Conservation (phyloP, 1,140 invertebrate species). For the silkworm (Bombyx mori) region ASM3026992v2 NC_085125.1:6229001-6229500, state of each 20-base stretch:
- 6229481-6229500: neutral
- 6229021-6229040: slow-evolving; percentile 24
- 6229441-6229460: slow-evolving; percentile 35
- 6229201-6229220: too few species aligned
- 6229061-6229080: too few species aligned
- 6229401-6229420: slow-evolving; percentile 60
- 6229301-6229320: slow-evolving; percentile 46
- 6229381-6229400: slow-evolving; percentile 41
- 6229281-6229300: slow-evolving; percentile 48
- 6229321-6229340: slow-evolving; percentile 34
- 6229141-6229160: too few species aligned
- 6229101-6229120: too few species aligned
- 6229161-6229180: too few species aligned
- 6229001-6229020: slow-evolving; percentile 49
- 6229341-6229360: slow-evolving; percentile 57
- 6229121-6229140: too few species aligned
- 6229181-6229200: too few species aligned
- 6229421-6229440: slow-evolving; percentile 53
- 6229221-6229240: slow-evolving; percentile 36
- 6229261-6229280: slow-evolving; percentile 30
- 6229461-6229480: neutral
- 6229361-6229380: slow-evolving; percentile 43
- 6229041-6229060: neutral
- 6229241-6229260: slow-evolving; percentile 32
- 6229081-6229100: too few species aligned